Conservation (phyloP, 2,113 vertebrate species). For the Oenanthe melanoleuca region DNA sequence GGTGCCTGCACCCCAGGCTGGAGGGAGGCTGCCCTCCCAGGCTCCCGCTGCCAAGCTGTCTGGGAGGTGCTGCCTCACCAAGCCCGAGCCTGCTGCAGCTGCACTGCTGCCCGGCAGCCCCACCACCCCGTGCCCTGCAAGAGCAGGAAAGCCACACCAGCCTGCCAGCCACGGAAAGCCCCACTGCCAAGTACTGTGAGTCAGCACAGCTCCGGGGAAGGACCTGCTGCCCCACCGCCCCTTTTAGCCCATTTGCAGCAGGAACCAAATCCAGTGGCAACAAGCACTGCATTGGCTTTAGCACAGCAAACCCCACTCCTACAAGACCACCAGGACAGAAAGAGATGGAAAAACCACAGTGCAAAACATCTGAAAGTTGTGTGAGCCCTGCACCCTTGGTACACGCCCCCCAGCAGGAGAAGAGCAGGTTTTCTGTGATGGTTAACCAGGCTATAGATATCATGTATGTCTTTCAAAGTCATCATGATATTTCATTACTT, state of each 20-base stretch:
- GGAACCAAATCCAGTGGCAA: not conserved
- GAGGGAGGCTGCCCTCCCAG: not conserved
- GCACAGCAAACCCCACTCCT: not conserved
- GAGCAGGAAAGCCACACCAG: not conserved
- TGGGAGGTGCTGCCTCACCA: not conserved
- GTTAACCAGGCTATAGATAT: not conserved
- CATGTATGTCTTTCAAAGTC: not conserved
- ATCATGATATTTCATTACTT: not conserved
- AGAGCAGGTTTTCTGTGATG: not conserved
- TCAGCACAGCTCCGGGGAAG: not conserved
- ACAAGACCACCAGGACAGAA: not conserved
- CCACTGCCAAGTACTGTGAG: rapidly evolving
- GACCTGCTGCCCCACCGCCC: rapidly evolving
- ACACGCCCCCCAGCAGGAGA: not conserved
- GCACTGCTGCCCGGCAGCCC: not conserved
- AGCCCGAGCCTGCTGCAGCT: rapidly evolving
- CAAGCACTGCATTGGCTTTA: rapidly evolving
- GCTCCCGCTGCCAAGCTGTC: not conserved
- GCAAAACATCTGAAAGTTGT: not conserved
- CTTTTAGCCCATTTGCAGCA: rapidly evolving
- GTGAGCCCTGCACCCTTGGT: not conserved
- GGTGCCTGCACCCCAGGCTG: not conserved
- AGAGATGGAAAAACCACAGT: rapidly evolving
- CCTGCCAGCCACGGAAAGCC: rapidly evolving
- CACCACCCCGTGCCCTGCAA: not conserved